phyloP scores from a whole-genome alignment of 2,888 invertebrate genomes.

The Drosophila cognata region DNA sequence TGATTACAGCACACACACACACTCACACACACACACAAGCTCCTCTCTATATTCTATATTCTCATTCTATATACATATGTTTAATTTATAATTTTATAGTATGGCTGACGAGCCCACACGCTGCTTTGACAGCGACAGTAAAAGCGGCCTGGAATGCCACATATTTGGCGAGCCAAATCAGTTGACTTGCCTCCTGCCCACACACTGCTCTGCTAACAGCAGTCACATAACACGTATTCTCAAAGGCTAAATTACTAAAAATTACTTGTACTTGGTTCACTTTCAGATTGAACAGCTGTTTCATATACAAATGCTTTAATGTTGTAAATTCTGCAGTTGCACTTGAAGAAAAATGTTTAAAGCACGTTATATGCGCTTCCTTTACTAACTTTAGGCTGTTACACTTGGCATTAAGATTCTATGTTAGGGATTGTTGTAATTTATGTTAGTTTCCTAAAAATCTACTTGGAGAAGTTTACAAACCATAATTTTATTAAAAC shows the following conservation, averaged over 20 bases:
- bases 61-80: constrained; percentile 3
- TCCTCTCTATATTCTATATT: not conserved
- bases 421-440: not conserved
- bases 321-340: not conserved
- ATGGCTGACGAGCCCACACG: constrained; percentile 66
- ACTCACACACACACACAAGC: not conserved
- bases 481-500: too few relatives aligned
- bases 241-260: constrained; percentile 16
- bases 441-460: not conserved
- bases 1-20: constrained; percentile 22
- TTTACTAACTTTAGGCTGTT: not conserved
- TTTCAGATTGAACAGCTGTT: constrained; percentile 14
- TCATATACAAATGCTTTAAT: not conserved
- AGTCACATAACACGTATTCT: constrained; percentile 8
- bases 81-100: constrained; percentile 37
- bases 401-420: not conserved
- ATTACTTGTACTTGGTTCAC: constrained; percentile 10
- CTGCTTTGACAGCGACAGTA: constrained; percentile 41
- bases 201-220: constrained; percentile 6
- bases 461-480: too few relatives aligned
- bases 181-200: constrained; percentile 44
- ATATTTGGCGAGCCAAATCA: constrained; percentile 58
- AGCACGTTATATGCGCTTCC: not conserved
- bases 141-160: constrained; percentile 64
- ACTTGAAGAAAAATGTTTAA: not conserved